Evolutionary conservation across 2,888 invertebrate genomes (phyloP), one percentile per base, ranked within the genome.

Genomic region (Nymphalis polychloros): DNA sequence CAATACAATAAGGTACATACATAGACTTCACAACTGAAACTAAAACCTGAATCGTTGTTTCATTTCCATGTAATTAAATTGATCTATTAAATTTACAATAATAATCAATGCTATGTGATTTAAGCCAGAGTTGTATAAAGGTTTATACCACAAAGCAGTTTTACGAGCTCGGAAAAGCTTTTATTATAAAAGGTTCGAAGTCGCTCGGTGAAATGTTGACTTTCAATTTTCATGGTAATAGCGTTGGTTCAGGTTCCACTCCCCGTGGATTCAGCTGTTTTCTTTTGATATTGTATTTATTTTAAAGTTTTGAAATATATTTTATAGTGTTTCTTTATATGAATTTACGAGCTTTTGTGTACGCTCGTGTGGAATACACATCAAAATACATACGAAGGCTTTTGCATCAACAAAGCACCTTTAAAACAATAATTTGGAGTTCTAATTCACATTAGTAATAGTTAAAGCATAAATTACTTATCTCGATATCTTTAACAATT

Each of bases 201-300:
- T 60, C 59, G 67, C 67, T 69, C 59, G 68, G 67, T 70, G 73
- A 76, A 76, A 78, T 82, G 82, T 84, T 83, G 82, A 83, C 83
- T 79, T 81, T 80, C 77, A 81, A 84, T 84, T 80, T 79, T 73
- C 77, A 78, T 76, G 76, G 73, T 76, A 78, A 77, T 79, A 75
- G 72, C 74, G 62, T 72, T 67, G 75, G 63, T 67, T 71, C 68
- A 65, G 71, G 70, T 71, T 74, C 65, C 67, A 62, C 67, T 64
- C 74, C 71, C 72, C 52, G 59, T 62, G 62, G 59, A 64, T 59
- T 69, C 63, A 52, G 60, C 61, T 68, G 61, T 66, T 69, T 69
- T 65, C 27, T 60, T 71, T 53, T 70, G 59, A 55, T 23, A 59
- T 48, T 63, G 19, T 63, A 67, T 67, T 64, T 70, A 59, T 55